Percentiles rank a stretch among this genome's conserved stretches.
These are phyloP conservation scores for Gastrophysa polygoni DNA, from an alignment of 2,888 invertebrate species.

Conservation along the genomic window DNA sequence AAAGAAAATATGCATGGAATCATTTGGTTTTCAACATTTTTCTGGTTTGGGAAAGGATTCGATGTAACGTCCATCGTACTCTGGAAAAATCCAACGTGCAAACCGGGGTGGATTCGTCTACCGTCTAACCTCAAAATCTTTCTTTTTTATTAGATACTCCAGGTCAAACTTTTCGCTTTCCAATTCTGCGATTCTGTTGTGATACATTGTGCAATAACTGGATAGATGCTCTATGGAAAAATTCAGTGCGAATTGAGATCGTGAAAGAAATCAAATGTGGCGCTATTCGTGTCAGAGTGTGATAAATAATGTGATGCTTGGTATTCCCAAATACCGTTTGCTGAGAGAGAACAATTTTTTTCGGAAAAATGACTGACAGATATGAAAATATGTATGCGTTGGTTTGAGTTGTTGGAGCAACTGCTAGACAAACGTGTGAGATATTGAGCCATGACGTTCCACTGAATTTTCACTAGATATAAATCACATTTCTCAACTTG, in stretches of 20 bases:
- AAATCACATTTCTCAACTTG: no score
- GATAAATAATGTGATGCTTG: background rate
- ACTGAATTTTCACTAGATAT: no score
- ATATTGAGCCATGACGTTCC: no score
- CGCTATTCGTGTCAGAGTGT: background rate
- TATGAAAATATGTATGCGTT: no score
- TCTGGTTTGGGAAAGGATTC: background rate
- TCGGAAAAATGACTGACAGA: no score
- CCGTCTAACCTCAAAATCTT: slow-evolving; percentile 94
- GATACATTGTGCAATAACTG: slow-evolving; percentile 81
- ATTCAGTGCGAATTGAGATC: slow-evolving; percentile 11
- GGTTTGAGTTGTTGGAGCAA: no score
- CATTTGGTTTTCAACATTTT: no score
- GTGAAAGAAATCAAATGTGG: background rate
- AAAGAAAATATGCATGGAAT: no score
- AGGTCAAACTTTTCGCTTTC: slow-evolving; percentile 98
- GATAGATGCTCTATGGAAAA: slow-evolving; percentile 70
- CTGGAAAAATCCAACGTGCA: slow-evolving; percentile 26
- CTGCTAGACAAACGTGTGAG: no score
- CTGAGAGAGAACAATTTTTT: background rate
- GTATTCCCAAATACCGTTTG: background rate
- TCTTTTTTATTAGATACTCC: slow-evolving; percentile 97
- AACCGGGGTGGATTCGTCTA: slow-evolving; percentile 2
- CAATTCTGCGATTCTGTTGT: slow-evolving; percentile 84
- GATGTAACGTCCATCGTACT: slow-evolving; percentile 13